Evolutionary conservation across 2,888 invertebrate species (phyloP).

Genomic region (Sphecodes monilicornis): DNA sequence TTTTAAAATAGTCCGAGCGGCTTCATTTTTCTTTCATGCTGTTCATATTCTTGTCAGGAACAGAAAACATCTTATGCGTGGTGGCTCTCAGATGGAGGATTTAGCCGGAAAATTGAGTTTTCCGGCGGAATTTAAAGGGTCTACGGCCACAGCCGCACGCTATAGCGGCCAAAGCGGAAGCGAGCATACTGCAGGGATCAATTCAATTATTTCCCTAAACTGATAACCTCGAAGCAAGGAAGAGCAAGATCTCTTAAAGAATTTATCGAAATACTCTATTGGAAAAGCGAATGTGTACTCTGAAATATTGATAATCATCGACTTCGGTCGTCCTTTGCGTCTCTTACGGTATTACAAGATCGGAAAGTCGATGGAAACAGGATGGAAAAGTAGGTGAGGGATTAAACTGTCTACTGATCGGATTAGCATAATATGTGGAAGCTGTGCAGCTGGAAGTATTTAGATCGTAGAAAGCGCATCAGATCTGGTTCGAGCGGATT

Average conservation of each 20-base stretch:
- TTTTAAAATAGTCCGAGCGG: not conserved
- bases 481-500: not conserved
- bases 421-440: constrained; percentile 14
- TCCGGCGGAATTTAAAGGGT: not conserved
- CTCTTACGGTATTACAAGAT: not conserved
- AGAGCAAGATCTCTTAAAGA: not conserved
- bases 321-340: not conserved
- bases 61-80: not conserved
- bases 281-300: not conserved
- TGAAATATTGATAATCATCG: not conserved
- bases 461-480: constrained; percentile 11
- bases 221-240: too few species aligned
- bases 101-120: not conserved
- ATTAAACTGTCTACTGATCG: not conserved
- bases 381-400: constrained; percentile 4
- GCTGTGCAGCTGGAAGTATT: not conserved
- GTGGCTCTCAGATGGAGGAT: not conserved
- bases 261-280: too few species aligned
- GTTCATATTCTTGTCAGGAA: not conserved
- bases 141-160: not conserved
- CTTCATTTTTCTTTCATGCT: not conserved
- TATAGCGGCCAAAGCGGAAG: not conserved
- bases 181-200: not conserved
- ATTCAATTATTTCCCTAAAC: not conserved
- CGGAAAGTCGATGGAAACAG: not conserved